Base-by-base conservation (phyloP, 2,888 invertebrate species). In the Coenonympha glycerion region DNA sequence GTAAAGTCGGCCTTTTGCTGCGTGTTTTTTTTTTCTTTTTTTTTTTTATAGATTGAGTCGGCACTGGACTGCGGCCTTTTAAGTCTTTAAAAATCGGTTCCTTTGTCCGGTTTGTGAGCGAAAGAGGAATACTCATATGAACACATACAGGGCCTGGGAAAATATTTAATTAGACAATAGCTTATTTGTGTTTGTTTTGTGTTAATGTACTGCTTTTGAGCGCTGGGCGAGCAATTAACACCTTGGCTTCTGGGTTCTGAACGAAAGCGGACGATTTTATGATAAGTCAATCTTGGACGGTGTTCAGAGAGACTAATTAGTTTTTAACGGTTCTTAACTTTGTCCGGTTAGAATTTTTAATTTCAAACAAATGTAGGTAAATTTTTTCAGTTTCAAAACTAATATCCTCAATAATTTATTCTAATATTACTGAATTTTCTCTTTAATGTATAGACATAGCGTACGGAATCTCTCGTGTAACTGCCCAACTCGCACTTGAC, bases 111-210 rank as follows among this genome's bases (percentile, higher is more conserved):
- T 64, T 68, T 52, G 68, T 71, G 71, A 65, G 60, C 50, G 55
- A 55, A 58, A 52, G 61, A 48, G 53, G 24, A 61, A 73, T 70
- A 76, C 67, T 58, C 51, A 63, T 61, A 62, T 63, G 58, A 53
- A 58, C 61, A 64, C 60, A 73, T 68, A 69, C 24, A 39, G 39
- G 70, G 62, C 72, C 76, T 86, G 86, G 83, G 86, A 86, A 86
- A 85, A 84, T 78, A 84, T 86, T 84, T 86, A 86, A 87, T 86
- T 86, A 87, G 79, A 84, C 81, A 83, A 85, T 82, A 83, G 83
- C 73, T 87, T 85, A 86, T 83, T 84, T 84, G 80, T 82, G 79
- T 86, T 87, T 85, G 86, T 80, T 78, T 77, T 79, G 76, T 77
- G 82, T 85, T 87, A 87, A 86, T 87, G 86, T 79, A 78, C 71